These are phyloP conservation scores for Sinocyclocheilus maitianheensis DNA, from an alignment of 2,113 vertebrate genomes.

Conservation along the genomic window DNA sequence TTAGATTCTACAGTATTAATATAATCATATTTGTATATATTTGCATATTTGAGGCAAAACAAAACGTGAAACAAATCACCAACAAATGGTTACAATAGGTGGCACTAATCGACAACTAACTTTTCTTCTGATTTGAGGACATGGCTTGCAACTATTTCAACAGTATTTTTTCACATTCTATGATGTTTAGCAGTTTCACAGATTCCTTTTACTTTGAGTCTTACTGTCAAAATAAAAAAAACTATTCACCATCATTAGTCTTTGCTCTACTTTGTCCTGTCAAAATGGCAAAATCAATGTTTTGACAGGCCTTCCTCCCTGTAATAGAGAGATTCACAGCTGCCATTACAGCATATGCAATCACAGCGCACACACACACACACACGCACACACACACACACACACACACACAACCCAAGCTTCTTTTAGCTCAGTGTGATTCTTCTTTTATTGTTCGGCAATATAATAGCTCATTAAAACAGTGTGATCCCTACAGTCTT, in stretches of 20 bases:
- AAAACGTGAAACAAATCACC: background rate
- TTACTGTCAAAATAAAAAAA: background rate
- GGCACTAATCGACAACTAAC: background rate
- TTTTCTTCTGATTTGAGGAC: background rate
- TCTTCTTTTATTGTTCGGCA: slow-evolving; percentile 13
- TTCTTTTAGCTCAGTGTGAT: slow-evolving; percentile 13
- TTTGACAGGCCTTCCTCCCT: background rate
- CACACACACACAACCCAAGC: background rate
- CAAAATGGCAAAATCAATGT: slow-evolving; percentile 26
- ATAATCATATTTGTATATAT: background rate
- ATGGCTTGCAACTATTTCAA: background rate
- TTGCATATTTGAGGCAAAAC: background rate
- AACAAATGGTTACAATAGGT: background rate
- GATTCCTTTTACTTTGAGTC: background rate
- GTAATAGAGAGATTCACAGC: slow-evolving; percentile 2
- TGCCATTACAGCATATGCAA: slow-evolving; percentile 25
- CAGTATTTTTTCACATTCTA: background rate
- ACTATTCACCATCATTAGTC: background rate
- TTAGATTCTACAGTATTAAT: background rate
- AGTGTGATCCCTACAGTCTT: slow-evolving; percentile 6
- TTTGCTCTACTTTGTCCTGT: background rate
- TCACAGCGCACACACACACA: background rate
- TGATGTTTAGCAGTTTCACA: background rate
- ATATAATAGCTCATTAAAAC: slow-evolving; percentile 16
- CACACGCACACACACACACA: too few relatives aligned